Conservation (phyloP, 2,888 invertebrate species). For the Aspidiotus rigidus region DNA sequence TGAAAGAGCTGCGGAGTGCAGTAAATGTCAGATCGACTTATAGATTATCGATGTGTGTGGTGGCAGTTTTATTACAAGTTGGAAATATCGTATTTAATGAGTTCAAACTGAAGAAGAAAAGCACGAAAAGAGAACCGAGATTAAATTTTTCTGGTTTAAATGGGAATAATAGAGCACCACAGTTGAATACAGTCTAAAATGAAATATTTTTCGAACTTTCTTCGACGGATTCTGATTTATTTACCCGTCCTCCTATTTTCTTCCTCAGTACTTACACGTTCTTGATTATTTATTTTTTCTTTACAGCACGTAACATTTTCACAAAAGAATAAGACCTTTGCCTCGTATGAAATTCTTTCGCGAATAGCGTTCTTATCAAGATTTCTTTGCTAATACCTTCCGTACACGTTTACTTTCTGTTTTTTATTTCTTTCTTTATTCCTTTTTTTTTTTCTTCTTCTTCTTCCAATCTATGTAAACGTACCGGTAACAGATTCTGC, state of each 20-base stretch:
- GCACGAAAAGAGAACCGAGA: not conserved
- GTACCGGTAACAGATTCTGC: no score
- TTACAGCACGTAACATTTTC: not conserved
- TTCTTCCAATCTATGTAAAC: no score
- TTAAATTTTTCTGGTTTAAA: not conserved
- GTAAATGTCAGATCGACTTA: not conserved
- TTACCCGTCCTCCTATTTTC: constrained; percentile 1
- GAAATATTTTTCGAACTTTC: constrained; percentile 1
- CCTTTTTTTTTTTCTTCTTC: no score
- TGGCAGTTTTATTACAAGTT: not conserved
- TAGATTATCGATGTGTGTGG: not conserved
- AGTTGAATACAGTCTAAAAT: not conserved
- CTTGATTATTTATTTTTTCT: constrained; percentile 1
- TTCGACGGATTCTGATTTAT: constrained; percentile 2
- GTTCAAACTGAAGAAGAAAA: not conserved
- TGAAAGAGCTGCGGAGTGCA: no score
- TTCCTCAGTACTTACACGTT: not conserved
- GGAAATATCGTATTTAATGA: not conserved
- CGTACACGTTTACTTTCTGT: no score
- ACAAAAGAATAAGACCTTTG: constrained; percentile 3
- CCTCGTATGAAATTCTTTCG: constrained; percentile 1
- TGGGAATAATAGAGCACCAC: no score
- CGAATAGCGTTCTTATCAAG: constrained; percentile 2
- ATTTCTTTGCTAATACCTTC: not conserved
- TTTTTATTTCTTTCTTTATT: no score